Conservation (phyloP, 2,888 invertebrate species). For the Ischnura elegans region DNA sequence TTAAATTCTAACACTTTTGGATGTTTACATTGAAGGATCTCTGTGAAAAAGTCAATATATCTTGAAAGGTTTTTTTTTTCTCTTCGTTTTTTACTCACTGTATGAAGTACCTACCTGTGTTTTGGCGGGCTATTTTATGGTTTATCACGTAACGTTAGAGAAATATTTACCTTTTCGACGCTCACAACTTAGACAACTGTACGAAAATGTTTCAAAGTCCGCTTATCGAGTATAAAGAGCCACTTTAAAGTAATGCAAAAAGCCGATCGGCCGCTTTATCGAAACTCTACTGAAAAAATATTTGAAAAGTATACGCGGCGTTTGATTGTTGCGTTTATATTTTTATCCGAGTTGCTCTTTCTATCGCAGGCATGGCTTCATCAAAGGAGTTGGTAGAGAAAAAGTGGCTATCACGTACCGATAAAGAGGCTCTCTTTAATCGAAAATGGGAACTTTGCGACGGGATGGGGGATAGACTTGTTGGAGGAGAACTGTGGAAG, state of each 20-base stretch:
- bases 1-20: too few relatives aligned
- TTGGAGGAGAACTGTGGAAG: neutral
- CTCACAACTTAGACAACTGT: neutral
- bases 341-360: neutral
- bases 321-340: neutral
- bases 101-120: too few relatives aligned
- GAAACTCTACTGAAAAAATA: neutral
- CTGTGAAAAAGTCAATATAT: too few relatives aligned
- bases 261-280: neutral
- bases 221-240: too few relatives aligned
- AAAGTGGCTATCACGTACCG: neutral
- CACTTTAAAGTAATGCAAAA: neutral
- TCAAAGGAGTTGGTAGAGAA: neutral
- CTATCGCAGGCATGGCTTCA: neutral
- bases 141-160: neutral
- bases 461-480: neutral
- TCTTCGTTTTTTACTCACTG: too few relatives aligned
- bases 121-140: neutral
- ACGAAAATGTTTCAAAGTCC: neutral
- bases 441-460: neutral
- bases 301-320: neutral
- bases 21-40: too few relatives aligned
- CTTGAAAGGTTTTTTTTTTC: too few relatives aligned
- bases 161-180: neutral
- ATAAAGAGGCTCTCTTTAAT: neutral